Conservation (phyloP, 2,797 vertebrate species). For the Cacajao melanocephalus region DNA sequence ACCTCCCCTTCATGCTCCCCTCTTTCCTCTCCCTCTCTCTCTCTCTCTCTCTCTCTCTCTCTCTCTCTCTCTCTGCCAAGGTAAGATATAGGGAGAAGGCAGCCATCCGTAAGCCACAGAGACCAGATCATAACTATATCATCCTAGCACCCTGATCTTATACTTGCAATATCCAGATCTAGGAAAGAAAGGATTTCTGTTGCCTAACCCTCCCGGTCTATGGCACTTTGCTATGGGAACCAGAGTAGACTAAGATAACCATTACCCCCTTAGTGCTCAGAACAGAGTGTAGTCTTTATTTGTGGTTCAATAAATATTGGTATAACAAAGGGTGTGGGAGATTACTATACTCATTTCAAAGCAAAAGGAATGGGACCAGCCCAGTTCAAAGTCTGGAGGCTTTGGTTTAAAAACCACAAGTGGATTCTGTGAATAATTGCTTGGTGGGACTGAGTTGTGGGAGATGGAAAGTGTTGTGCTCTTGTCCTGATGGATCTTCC, state of each 20-base stretch:
- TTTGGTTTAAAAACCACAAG: no score
- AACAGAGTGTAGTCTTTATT: background rate
- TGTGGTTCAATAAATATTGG: background rate
- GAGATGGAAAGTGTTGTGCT: background rate
- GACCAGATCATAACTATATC: background rate
- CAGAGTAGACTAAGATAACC: background rate
- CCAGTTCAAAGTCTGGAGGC: background rate
- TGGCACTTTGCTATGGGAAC: background rate
- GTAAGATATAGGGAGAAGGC: background rate
- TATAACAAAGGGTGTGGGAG: background rate
- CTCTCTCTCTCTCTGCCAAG: background rate
- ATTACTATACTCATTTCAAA: background rate
- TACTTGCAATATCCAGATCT: background rate
- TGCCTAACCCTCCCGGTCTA: background rate
- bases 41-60: no score
- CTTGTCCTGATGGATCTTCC: background rate
- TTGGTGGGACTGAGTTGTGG: background rate
- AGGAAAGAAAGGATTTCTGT: background rate
- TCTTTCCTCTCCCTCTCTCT: fast-evolving
- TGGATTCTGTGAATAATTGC: background rate
- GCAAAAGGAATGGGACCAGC: background rate
- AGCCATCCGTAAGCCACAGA: background rate
- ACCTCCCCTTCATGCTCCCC: background rate
- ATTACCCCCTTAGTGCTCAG: background rate
- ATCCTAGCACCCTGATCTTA: background rate